Base-by-base conservation (phyloP, 2,888 invertebrate genomes). In the Clivina fossor region DNA sequence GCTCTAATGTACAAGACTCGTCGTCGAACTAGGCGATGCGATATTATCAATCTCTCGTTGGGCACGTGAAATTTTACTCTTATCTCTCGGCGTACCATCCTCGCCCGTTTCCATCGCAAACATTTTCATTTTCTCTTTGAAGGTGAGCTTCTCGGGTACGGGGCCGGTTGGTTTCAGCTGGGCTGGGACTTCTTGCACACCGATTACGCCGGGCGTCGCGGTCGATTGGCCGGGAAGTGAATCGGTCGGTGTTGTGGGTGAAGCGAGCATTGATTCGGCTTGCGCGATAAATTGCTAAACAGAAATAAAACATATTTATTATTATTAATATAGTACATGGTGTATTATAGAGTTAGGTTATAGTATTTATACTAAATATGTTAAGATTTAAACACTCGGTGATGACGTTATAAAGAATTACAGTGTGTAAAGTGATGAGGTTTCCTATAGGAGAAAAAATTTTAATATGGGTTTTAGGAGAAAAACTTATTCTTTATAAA, bases 101-200 rank as follows among this genome's bases (percentile, higher is more conserved):
- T 96, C 95, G 33, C 97, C 97, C 9, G 94, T 89, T 78, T 97
- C 96, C 76, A 91, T 85, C 35, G 97, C 98, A 78, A 99, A 99
- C 91, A 97, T 93, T 77, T 94, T 94, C 96, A 98, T 98, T 77
- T 99, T 99, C 75, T 99, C 98, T 73, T 94, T 90, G 77, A 99
- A 99, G 56, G 93, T 93, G 59, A 98, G 80, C 68, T 95, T 93
- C 71, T 97, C 96, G 2, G 93, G 93, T 60, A 90, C 83, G 54
- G 85, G 82, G 51, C 78, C 77, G 58, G 77, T 80, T 64, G 82
- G 82, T 62, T 84, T 81, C 60, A 83, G 82, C 48, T 74, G 74
- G 4, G 75, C 77, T 67, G 85, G 83, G 50, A 98, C 92, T 78
- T 98, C 98, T 78, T 98, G 97, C 57, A 96, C 91, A 63, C 99